Percentiles rank a stretch among this genome's conserved stretches.
phyloP scores from a whole-genome alignment of 2,113 vertebrate genomes.

The Stegostoma tigrinum region DNA sequence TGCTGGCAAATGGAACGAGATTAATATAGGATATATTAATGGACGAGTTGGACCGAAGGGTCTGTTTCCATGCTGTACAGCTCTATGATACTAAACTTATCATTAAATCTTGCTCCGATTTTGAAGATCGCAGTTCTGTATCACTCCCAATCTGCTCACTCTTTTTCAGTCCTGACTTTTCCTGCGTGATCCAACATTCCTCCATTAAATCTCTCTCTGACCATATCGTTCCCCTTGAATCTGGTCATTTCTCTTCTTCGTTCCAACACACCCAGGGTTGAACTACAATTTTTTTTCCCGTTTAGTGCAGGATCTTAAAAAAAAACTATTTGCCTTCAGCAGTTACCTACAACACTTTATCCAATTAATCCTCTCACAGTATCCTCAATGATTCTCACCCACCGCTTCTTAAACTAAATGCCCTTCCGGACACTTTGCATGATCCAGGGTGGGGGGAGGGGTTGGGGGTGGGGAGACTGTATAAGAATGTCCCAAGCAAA shows the following conservation, averaged over 20 bases:
- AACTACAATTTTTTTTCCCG: not conserved
- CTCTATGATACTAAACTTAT: too few relatives aligned
- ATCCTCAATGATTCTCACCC: not conserved
- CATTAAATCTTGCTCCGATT: not conserved
- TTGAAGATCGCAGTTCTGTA: too few relatives aligned
- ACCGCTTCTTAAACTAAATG: not conserved
- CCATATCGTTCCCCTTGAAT: not conserved
- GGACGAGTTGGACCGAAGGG: too few relatives aligned
- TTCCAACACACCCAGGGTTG: not conserved
- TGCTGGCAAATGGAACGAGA: too few relatives aligned
- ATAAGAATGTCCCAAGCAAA: not conserved
- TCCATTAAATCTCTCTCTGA: not conserved
- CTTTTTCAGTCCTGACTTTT: too few relatives aligned
- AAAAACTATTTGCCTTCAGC: not conserved
- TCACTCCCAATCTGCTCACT: too few relatives aligned
- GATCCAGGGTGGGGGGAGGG: not conserved
- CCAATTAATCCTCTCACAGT: not conserved
- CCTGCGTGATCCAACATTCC: too few relatives aligned
- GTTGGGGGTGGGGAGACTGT: not conserved
- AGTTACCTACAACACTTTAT: not conserved
- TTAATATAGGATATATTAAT: too few relatives aligned
- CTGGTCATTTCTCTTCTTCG: not conserved
- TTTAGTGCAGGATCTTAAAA: not conserved
- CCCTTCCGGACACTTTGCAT: not conserved
- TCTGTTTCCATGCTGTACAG: too few relatives aligned